phyloP scores from a whole-genome alignment of 64 coral and sea anemone species.

The Orbicella faveolata region DNA sequence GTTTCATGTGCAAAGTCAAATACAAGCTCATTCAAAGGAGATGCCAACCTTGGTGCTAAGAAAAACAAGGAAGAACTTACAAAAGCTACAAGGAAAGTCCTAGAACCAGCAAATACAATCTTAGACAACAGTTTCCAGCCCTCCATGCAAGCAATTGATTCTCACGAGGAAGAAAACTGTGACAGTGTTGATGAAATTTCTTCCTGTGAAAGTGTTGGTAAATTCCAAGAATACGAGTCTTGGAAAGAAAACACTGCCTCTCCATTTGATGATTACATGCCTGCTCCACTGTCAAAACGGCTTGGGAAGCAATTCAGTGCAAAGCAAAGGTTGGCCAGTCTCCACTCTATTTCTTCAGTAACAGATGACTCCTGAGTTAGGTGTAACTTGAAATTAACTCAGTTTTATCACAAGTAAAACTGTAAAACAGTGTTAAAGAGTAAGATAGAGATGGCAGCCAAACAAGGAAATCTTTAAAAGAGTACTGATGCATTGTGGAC shows the following conservation, averaged over 20 bases:
- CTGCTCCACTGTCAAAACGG: slow-evolving; percentile 44
- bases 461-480: too few relatives aligned
- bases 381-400: too few relatives aligned
- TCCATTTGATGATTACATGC: slow-evolving; percentile 28
- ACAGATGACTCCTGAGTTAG: not conserved
- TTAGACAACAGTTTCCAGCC: not conserved
- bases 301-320: slow-evolving; percentile 19
- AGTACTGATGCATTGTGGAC: too few relatives aligned
- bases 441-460: too few relatives aligned
- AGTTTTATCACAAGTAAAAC: too few relatives aligned
- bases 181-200: not conserved
- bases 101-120: not conserved
- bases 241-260: slow-evolving; percentile 11
- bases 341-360: not conserved
- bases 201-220: not conserved
- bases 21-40: not conserved
- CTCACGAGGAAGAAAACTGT: not conserved
- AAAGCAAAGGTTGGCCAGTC: not conserved
- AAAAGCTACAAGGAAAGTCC: not conserved
- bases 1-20: not conserved
- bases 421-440: too few relatives aligned
- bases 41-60: not conserved
- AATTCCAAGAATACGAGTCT: not conserved
- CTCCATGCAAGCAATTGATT: not conserved
- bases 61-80: not conserved